Evolutionary conservation across 53 echinoderm and acorn worm genomes (phyloP).

Genomic region (Crossaster papposus): DNA sequence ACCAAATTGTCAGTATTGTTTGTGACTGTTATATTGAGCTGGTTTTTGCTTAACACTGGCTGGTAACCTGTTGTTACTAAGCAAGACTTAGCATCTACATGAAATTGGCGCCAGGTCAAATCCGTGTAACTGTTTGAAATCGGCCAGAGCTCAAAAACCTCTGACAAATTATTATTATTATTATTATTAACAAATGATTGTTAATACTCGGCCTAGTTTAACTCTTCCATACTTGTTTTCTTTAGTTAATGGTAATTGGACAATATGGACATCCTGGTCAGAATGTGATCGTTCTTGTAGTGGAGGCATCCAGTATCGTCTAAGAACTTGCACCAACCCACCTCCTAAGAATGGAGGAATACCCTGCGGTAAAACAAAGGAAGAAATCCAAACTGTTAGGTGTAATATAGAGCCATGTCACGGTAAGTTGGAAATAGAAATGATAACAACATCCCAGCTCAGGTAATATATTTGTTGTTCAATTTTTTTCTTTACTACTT

Average conservation of each 20-base stretch:
- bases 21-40: too few relatives aligned
- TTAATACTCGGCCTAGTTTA: not conserved
- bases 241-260: constrained; percentile 48
- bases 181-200: not conserved
- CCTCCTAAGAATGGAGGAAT: constrained; percentile 75
- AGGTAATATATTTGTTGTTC: not conserved
- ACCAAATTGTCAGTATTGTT: too few relatives aligned
- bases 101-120: too few relatives aligned
- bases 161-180: not conserved
- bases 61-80: too few relatives aligned
- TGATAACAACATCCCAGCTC: too few relatives aligned
- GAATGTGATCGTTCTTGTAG: constrained; percentile 61
- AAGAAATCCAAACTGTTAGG: constrained; percentile 11
- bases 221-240: not conserved
- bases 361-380: constrained; percentile 55
- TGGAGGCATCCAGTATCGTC: constrained; percentile 74
- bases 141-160: not conserved
- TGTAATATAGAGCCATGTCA: constrained; percentile 70
- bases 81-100: too few relatives aligned
- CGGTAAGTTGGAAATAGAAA: constrained; percentile 52
- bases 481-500: not conserved
- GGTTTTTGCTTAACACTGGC: too few relatives aligned
- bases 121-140: too few relatives aligned
- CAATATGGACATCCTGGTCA: constrained; percentile 23
- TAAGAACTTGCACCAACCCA: constrained; percentile 73